phyloP scores from a whole-genome alignment of 2,888 invertebrate species.

The Carpatolechia fugitivella region DNA sequence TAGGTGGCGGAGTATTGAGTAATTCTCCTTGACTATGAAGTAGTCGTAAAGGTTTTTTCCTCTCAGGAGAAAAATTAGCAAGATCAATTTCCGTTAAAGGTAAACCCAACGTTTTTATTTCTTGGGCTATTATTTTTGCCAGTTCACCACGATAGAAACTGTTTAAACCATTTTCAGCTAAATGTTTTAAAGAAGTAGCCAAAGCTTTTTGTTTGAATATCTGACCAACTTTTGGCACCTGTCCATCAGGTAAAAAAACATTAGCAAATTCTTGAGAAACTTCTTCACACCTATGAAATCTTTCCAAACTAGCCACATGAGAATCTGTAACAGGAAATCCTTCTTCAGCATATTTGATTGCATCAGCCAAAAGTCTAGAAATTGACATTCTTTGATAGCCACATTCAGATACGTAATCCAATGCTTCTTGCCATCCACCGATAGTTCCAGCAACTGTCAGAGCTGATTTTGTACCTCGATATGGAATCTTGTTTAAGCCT shows the following conservation, averaged over 20 bases:
- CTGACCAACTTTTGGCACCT: slow-evolving; percentile 46
- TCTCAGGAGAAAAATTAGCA: slow-evolving; percentile 48
- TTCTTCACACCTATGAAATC: slow-evolving; percentile 14
- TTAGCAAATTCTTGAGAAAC: slow-evolving; percentile 38
- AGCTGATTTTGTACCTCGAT: slow-evolving; percentile 55
- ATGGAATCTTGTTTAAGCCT: slow-evolving; percentile 48
- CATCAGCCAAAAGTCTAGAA: slow-evolving; percentile 52
- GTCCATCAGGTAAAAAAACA: slow-evolving; percentile 46
- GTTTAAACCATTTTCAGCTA: slow-evolving; percentile 53
- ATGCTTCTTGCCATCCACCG: slow-evolving; percentile 68
- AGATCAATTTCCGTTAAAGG: slow-evolving; percentile 62
- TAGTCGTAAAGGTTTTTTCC: slow-evolving; percentile 53
- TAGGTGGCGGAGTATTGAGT: slow-evolving; percentile 65
- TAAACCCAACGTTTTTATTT: slow-evolving; percentile 51
- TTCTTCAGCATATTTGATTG: slow-evolving; percentile 61
- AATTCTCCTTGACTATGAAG: slow-evolving; percentile 53
- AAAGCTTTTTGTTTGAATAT: slow-evolving; percentile 52
- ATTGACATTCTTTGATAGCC: slow-evolving; percentile 53
- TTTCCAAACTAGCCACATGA: slow-evolving; percentile 29
- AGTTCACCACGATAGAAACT: slow-evolving; percentile 63
- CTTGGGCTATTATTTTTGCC: slow-evolving; percentile 53
- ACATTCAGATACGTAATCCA: slow-evolving; percentile 57
- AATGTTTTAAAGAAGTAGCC: slow-evolving; percentile 48
- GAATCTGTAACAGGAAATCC: slow-evolving; percentile 54
- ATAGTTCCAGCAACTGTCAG: slow-evolving; percentile 64